Base-by-base conservation (phyloP, 2,797 vertebrate species). In the Halcyon badia region DNA sequence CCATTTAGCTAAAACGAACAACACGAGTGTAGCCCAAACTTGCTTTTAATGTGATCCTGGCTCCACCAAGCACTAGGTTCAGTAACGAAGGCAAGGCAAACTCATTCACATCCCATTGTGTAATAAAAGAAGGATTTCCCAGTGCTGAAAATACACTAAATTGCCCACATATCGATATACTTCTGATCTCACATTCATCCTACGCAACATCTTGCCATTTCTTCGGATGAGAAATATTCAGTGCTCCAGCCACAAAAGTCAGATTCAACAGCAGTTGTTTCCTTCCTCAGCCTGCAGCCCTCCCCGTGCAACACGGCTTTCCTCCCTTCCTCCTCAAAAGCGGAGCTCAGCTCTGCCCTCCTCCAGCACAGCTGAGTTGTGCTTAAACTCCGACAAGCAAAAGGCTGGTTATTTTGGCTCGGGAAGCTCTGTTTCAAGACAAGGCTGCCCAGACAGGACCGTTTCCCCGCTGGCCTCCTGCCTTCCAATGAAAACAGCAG, bases 321-420 rank as follows among this genome's bases (percentile, higher is more conserved):
- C 54, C 41, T 77, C 79, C 41, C 60, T 26, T 58, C 0, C 0
- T 46, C 65, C 1, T 2, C 80, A 24, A 30, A 19, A 52, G 25
- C 8, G 0, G 68, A 92, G 58, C 82, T 89, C 65, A 41, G 79
- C 87, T 33, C 41, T 87, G 66, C 89, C 76, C 69, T 92, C 60
- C 61, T 87, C 76, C 76, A 61, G 58, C 90, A 80, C 44, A 57
- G 62, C 87, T 64, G 48, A 77, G 25, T 41, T 37, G 33, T 58
- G 69, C 92, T 81, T 35, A 20, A 86, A 28, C 65, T 83, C 65
- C 21, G 44, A 9, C 62, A 61, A 83, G 79, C 62, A 69, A 14
- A 56, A 88, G 83, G 51, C 68, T 87, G 83, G 76, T 94, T 96
- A 58, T 89, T 94, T 92, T 96, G 94, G 92, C 85, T 70, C 14